Percentiles rank a stretch among this genome's conserved stretches.
Conservation (phyloP, 2,797 vertebrate species). For the Pseudochirops cupreus region DNA sequence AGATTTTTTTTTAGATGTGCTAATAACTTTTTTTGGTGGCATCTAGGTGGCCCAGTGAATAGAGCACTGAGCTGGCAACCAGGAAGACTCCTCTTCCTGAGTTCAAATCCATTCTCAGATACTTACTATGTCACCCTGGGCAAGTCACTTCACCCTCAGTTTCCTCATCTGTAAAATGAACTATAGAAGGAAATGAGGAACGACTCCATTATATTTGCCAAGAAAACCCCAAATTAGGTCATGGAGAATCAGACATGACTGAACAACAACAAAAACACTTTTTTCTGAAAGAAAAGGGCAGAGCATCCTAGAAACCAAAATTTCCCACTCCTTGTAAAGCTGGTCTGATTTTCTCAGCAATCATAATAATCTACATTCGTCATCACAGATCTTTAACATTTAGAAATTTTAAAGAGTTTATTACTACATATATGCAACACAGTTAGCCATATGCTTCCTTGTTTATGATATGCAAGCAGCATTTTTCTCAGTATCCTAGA, state of each 20-base stretch:
- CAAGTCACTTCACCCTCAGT: too few species aligned
- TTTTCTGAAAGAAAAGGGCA: conserved; percentile 42
- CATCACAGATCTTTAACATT: conserved; percentile 38
- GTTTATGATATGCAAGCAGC: conserved; percentile 25
- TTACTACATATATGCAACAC: conserved; percentile 41
- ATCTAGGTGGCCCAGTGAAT: too few species aligned
- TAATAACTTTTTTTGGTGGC: neutral
- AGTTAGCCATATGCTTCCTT: conserved; percentile 48
- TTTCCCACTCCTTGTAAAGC: conserved; percentile 23
- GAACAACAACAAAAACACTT: neutral
- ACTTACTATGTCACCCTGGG: too few species aligned
- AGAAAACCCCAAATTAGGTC: too few species aligned
- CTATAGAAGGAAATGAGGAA: too few species aligned
- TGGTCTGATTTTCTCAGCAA: conserved; percentile 62
- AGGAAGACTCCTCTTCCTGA: too few species aligned
- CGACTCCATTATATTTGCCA: too few species aligned
- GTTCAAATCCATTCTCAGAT: too few species aligned
- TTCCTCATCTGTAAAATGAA: too few species aligned
- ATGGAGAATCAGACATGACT: too few species aligned
- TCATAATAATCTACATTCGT: conserved; percentile 46
- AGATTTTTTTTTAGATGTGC: conserved; percentile 56
- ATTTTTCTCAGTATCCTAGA: conserved; percentile 57
- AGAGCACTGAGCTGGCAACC: too few species aligned
- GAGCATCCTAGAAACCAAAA: neutral
- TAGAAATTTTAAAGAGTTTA: conserved; percentile 45